Evolutionary conservation across 2,888 invertebrate species (phyloP).

Genomic region (Cephus runcator): DNA sequence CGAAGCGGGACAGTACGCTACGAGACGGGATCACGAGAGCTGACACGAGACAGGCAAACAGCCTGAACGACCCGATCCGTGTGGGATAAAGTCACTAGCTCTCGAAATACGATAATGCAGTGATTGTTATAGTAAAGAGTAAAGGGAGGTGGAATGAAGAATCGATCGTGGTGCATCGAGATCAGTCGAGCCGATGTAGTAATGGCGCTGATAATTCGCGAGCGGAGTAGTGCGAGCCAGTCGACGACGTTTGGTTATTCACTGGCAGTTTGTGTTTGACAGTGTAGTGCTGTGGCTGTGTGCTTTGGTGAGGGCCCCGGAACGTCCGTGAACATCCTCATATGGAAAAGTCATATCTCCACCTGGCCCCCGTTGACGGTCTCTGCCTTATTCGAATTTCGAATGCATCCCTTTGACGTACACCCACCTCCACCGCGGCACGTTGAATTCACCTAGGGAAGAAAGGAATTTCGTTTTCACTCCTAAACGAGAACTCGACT

Average conservation of each 20-base stretch:
- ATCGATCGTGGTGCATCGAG: not conserved
- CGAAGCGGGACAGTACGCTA: constrained; percentile 10
- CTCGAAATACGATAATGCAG: constrained; percentile 9
- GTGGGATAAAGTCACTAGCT: constrained; percentile 10
- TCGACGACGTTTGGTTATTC: constrained; percentile 30
- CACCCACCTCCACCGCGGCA: not conserved
- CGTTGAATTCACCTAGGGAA: not conserved
- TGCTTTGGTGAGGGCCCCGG: constrained; percentile 33
- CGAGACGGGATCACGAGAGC: constrained; percentile 11
- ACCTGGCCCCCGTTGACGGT: not conserved
- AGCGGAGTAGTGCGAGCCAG: constrained; percentile 34
- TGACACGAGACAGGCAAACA: constrained; percentile 24
- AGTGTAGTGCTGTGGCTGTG: constrained; percentile 33
- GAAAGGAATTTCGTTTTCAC: not conserved
- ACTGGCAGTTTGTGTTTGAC: constrained; percentile 43
- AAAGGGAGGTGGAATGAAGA: not conserved
- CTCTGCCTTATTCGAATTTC: not conserved
- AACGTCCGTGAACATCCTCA: not conserved
- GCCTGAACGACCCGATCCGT: not conserved
- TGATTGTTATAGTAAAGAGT: not conserved
- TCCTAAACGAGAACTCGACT: not conserved
- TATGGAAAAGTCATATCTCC: not conserved
- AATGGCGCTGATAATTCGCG: constrained; percentile 52
- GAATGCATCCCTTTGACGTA: not conserved
- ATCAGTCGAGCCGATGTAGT: constrained; percentile 44